These are phyloP conservation scores for Spinibarbus caldwelli DNA, from an alignment of 2,797 vertebrate genomes.

Conservation along the genomic window DNA sequence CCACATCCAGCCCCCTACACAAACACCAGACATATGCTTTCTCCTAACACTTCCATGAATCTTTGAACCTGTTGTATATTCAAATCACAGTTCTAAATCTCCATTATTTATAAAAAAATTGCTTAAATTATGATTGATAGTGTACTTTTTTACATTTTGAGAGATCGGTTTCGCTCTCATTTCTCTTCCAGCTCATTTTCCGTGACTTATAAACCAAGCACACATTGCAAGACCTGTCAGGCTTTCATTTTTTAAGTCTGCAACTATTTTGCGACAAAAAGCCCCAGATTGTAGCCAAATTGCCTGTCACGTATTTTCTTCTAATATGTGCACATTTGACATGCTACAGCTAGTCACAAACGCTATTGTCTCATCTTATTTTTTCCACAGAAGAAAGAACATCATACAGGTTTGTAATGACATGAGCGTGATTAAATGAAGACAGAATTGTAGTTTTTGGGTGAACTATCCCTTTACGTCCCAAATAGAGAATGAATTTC, in stretches of 20 bases:
- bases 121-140: conserved; percentile 30
- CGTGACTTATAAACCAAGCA: conserved; percentile 14
- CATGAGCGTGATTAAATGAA: not conserved
- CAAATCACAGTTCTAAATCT: conserved; percentile 34
- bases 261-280: conserved; percentile 3
- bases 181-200: not conserved
- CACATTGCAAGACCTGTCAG: not conserved
- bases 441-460: not conserved
- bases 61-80: conserved; percentile 40
- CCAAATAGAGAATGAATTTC: not conserved
- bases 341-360: not conserved
- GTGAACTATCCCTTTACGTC: not conserved
- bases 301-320: not conserved
- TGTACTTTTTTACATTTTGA: conserved; percentile 2
- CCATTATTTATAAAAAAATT: conserved; percentile 21
- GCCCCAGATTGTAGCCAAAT: not conserved
- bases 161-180: not conserved
- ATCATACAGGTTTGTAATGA: not conserved
- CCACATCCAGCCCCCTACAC: conserved; percentile 37
- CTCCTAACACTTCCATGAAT: conserved; percentile 34
- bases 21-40: conserved; percentile 52
- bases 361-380: not conserved
- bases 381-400: not conserved
- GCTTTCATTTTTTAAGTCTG: conserved; percentile 1
- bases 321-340: not conserved